Base-by-base conservation (phyloP, 2,113 vertebrate species). In the Cochlearius cochlearius region DNA sequence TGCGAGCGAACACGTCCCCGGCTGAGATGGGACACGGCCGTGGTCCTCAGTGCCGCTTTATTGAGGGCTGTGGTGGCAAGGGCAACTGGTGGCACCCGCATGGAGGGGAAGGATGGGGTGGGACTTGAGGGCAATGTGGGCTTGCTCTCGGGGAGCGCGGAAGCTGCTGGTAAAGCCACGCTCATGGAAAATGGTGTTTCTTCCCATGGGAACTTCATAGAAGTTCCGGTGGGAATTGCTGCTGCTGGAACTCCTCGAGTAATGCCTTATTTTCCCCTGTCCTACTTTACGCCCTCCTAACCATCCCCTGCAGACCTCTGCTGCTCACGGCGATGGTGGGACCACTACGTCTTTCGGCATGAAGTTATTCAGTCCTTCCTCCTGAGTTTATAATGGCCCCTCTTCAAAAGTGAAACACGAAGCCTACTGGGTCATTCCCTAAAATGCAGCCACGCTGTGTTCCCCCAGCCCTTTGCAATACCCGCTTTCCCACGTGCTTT, bases 1-100 rank as follows among this genome's bases (percentile, higher is more conserved):
- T 56, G 12, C 4, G 41, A 23, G 32, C 4, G 39, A 43, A 39
- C 1, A 2, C 1, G 1, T 27, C 17, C 3, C 2, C 29, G 0
- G 55, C 25, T 9, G 26, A 27, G 32, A 30, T 21, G n/a, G 36
- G 74, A 73, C 13, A 1, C 17, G 8, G 15, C 2, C 5, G 50
- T 3, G 29, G 68, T 41, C 20, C 26, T 49, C 62, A 29, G 72
- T 4, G 58, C 19, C 49, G 5, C 32, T 29, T 21, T 3, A 2
- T 12, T 2, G 5, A 18, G 38, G 47, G 6, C 18, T 3, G 2
- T 0, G 39, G 69, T 23, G 15, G 21, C 9, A 27, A 68, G 34
- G 36, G 50, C 43, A 52, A 22, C 34, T 5, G 11, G 25, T 12
- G 69, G 56, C 41, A 11, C 15, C 19, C n/a, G 25, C 15, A 0